Base-by-base conservation (phyloP, 2,888 invertebrate species). In the Spodoptera exigua region DNA sequence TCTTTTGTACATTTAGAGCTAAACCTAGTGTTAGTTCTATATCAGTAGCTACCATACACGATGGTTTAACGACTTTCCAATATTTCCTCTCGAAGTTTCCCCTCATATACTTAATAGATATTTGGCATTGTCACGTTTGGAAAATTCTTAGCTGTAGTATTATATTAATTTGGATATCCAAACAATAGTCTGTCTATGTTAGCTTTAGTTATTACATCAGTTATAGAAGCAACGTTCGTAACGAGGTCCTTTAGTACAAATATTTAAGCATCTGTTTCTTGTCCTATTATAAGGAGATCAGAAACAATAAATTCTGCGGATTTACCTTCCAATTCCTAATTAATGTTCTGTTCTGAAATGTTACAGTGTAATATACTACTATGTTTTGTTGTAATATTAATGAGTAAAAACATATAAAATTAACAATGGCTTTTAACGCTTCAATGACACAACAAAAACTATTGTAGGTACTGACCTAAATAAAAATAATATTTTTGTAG, bases 381-480 rank as follows among this genome's bases (percentile, higher is more conserved):
- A 9, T 27, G 0, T 2, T 10, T 12, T 35, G 12, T n/a, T 17
- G 0, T 11, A 39, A 14, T 21, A 5, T 21, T 21, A 47, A 43
- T 4, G 21, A 18, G 1, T 40, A 17, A 14, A 11, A 3, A 37
- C 0, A 39, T 57, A 44, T 43, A 14, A 43, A 41, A 67, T 52
- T 16, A n/a, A 60, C 16, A 14, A 64, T 61, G 35, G 46, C 61
- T 64, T 64, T 67, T 17, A 60, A 12, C 12, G 10, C 34, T 37
- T 48, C 21, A 35, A 60, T 47, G 51, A 52, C 35, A 43, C 35
- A 43, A 44, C 12, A 62, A 47, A 41, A 58, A 14, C 16, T 55
- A 32, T 55, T 61, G 61, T 54, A n/a, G n/a, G n/a, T n/a, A 9
- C 7, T 27, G 27, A 27, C 27, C 27, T 7, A 27, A 27, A 27